These are phyloP conservation scores for Siniperca chuatsi DNA, from an alignment of 2,113 vertebrate species.

Conservation along the genomic window DNA sequence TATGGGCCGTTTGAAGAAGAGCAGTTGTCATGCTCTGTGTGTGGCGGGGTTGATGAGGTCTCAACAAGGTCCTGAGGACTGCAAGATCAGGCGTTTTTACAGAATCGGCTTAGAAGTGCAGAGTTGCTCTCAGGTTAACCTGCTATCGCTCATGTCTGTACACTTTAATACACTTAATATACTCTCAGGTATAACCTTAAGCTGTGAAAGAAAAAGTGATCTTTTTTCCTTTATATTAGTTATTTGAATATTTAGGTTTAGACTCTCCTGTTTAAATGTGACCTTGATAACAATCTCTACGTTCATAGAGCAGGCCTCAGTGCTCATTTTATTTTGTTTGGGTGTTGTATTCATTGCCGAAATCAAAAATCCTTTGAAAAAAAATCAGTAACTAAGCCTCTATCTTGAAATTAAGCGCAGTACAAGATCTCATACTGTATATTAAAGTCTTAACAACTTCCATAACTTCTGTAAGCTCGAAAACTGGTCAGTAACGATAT, in stretches of 20 bases:
- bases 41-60: conserved; percentile 62
- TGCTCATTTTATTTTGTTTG: not conserved
- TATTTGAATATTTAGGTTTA: not conserved
- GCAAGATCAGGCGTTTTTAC: conserved; percentile 64
- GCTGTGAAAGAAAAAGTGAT: not conserved
- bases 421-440: no score
- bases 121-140: conserved; percentile 26
- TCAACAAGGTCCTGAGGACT: conserved; percentile 50
- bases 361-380: not conserved
- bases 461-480: no score
- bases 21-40: conserved; percentile 44
- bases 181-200: not conserved
- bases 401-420: not conserved
- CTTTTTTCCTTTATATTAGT: not conserved
- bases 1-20: conserved; percentile 40
- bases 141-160: conserved; percentile 2
- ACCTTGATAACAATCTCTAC: not conserved
- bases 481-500: no score
- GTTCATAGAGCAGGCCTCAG: not conserved
- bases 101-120: conserved; percentile 46
- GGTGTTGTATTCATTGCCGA: not conserved
- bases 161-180: not conserved
- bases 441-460: no score
- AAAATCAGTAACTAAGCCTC: not conserved
- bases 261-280: not conserved